A percentile compares a stretch with the other conserved stretches of the same genome.
phyloP scores from a whole-genome alignment of 2,113 vertebrate genomes.

The Pimephales promelas region DNA sequence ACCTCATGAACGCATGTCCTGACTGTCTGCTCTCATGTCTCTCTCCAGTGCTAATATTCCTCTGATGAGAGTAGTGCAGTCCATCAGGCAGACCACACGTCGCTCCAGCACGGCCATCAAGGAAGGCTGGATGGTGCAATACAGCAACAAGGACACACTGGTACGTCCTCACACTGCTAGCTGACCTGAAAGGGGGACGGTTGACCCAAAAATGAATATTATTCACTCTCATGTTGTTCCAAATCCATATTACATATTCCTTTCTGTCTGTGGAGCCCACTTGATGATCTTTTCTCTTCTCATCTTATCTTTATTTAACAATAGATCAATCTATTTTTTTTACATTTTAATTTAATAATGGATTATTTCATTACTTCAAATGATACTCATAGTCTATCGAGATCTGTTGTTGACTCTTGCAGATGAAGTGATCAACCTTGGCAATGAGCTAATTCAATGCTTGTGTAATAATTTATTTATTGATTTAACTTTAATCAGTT shows the following conservation, averaged over 20 bases:
- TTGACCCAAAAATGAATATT: neutral
- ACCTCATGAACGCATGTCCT: neutral
- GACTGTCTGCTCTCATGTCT: conserved; percentile 7
- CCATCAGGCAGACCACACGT: conserved; percentile 86
- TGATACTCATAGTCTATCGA: no score
- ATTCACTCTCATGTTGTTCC: neutral
- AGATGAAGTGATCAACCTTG: no score
- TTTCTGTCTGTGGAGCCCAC: neutral
- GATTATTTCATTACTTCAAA: neutral
- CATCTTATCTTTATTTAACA: neutral
- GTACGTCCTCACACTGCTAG: conserved; percentile 64
- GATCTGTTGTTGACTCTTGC: no score
- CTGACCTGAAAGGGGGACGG: neutral
- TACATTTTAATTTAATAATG: neutral
- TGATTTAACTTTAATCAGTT: neutral
- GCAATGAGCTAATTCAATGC: no score
- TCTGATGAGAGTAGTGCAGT: conserved; percentile 90
- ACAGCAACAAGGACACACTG: conserved; percentile 88
- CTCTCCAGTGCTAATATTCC: conserved; percentile 82
- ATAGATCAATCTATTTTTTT: neutral
- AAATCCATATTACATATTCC: neutral
- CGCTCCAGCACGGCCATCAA: conserved; percentile 85
- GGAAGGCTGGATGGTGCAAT: conserved; percentile 90
- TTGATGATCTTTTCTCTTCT: neutral
- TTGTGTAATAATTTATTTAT: neutral